phyloP scores from a whole-genome alignment of 1,140 invertebrate genomes.

The Neuroterus valhalla region DNA sequence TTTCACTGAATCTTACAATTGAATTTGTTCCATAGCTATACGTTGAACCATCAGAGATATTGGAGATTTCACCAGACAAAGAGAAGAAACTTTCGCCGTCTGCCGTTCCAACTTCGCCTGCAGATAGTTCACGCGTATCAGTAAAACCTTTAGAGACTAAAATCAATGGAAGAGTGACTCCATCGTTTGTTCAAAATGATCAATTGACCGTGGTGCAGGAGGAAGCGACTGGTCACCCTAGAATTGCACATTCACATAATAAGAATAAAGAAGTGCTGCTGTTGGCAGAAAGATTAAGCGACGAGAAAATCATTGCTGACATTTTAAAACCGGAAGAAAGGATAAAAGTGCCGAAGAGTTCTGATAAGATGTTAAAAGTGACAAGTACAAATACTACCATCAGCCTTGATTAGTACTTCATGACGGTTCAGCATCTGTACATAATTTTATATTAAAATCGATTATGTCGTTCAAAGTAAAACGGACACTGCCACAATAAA shows the following conservation, averaged over 20 bases:
- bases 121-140: constrained; percentile 22
- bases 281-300: constrained; percentile 50
- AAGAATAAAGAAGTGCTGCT: constrained; percentile 28
- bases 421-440: constrained; percentile 63
- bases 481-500: constrained; percentile 11
- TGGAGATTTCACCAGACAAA: constrained; percentile 56
- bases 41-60: constrained; percentile 60
- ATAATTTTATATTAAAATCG: constrained; percentile 69
- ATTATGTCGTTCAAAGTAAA: constrained; percentile 12
- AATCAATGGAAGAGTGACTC: constrained; percentile 62
- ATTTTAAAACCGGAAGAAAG: constrained; percentile 67
- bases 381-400: constrained; percentile 71
- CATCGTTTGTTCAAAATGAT: constrained; percentile 36
- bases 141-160: constrained; percentile 53
- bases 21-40: constrained; percentile 54
- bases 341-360: constrained; percentile 64
- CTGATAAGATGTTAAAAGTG: constrained; percentile 69
- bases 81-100: constrained; percentile 53
- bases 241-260: constrained; percentile 3
- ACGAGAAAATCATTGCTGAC: constrained; percentile 69
- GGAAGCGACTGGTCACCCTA: constrained; percentile 34
- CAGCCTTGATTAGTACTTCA: constrained; percentile 71
- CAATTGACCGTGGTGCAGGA: constrained; percentile 52
- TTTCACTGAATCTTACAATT: constrained; percentile 7
- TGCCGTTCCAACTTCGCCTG: constrained; percentile 43